phyloP scores from a whole-genome alignment of 2,113 vertebrate species.

The Melanostigma gelatinosum region DNA sequence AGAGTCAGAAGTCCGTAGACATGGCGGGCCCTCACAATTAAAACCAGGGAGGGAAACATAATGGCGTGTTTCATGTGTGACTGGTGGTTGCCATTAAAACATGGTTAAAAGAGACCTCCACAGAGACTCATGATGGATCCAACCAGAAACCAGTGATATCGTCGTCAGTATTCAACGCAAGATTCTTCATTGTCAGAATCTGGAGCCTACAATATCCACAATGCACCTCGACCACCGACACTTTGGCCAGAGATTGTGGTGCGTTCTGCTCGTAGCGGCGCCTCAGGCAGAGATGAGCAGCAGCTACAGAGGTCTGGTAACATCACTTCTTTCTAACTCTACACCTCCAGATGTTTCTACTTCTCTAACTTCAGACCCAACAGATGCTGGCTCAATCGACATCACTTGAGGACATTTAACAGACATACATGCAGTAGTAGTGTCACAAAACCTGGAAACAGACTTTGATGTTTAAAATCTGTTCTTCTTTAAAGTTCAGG shows the following conservation, averaged over 20 bases:
- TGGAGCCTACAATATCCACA: background rate
- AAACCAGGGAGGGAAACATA: conserved; percentile 49
- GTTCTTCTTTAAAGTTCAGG: background rate
- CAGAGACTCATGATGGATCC: background rate
- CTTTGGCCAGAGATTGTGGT: background rate
- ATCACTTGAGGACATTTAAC: background rate
- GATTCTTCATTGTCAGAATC: background rate
- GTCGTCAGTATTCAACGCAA: background rate
- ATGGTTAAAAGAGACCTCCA: background rate
- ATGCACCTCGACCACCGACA: background rate
- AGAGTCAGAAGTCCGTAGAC: background rate
- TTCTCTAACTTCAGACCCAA: background rate
- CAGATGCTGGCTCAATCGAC: background rate
- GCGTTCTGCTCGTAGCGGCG: background rate
- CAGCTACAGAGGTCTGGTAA: background rate
- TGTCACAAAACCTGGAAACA: background rate
- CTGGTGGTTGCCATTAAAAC: no score
- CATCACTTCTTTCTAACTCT: background rate
- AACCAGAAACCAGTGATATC: background rate
- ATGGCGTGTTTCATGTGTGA: conserved; percentile 35
- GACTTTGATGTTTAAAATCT: background rate
- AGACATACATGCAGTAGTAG: background rate
- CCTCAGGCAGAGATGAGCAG: background rate
- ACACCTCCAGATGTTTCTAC: background rate
- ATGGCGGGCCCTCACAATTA: conserved; percentile 47